Evolutionary conservation across 2,113 vertebrate genomes (phyloP).

Genomic region (Uria lomvia): DNA sequence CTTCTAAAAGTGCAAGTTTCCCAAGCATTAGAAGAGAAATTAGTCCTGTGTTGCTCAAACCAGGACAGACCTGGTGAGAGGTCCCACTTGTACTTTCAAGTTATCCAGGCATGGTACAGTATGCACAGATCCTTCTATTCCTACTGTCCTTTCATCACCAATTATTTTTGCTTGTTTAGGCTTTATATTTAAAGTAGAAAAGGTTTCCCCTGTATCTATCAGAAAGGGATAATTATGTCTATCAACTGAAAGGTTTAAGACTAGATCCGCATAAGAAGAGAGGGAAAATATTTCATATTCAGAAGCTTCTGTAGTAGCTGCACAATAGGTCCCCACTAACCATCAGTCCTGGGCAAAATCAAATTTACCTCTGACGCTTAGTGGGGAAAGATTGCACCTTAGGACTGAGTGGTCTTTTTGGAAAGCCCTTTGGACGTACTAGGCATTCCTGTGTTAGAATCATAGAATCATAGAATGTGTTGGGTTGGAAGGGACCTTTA

Average conservation of each 20-base stretch:
- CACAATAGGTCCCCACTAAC: background rate
- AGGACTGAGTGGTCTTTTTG: background rate
- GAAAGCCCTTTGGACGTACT: background rate
- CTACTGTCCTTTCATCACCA: background rate
- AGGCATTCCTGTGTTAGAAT: background rate
- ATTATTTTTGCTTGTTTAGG: background rate
- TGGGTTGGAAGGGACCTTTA: too few species aligned
- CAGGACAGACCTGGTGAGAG: background rate
- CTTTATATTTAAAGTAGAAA: background rate
- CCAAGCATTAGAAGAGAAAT: too few species aligned
- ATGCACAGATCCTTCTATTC: background rate
- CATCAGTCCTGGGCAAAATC: background rate
- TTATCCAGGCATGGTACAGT: background rate
- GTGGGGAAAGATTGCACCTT: background rate
- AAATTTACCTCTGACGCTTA: background rate
- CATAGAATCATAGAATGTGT: too few species aligned
- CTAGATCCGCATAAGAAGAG: too few species aligned
- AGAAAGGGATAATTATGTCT: too few species aligned
- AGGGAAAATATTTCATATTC: background rate
- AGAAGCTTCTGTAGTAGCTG: background rate
- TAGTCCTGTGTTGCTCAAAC: too few species aligned
- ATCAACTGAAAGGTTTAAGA: too few species aligned
- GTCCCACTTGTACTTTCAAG: background rate
- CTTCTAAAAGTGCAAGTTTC: too few species aligned
- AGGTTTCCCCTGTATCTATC: too few species aligned